phyloP scores from a whole-genome alignment of 2,888 invertebrate species.

The Dendrolimus houi region DNA sequence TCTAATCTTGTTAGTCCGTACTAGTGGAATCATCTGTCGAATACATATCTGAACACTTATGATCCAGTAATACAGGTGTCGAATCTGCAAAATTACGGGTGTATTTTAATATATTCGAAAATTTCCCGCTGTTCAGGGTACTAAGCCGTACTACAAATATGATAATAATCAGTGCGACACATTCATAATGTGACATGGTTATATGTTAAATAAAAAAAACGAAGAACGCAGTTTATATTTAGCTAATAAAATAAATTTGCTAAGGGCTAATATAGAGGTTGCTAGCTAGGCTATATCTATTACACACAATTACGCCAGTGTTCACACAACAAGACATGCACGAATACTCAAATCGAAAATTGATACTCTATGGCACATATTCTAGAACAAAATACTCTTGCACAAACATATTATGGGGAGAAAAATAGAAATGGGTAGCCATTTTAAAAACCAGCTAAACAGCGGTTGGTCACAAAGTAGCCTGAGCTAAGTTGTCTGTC shows the following conservation, averaged over 20 bases:
- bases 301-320: slow-evolving; percentile 64
- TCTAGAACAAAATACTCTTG: not conserved
- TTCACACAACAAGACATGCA: slow-evolving; percentile 46
- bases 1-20: slow-evolving; percentile 33
- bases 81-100: slow-evolving; percentile 59
- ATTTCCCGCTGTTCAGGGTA: slow-evolving; percentile 12
- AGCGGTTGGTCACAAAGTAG: too few relatives aligned
- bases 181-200: not conserved
- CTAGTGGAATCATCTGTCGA: slow-evolving; percentile 44
- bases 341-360: slow-evolving; percentile 13
- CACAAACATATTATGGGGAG: too few relatives aligned
- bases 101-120: slow-evolving; percentile 31
- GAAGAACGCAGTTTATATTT: not conserved
- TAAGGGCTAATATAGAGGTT: slow-evolving; percentile 4
- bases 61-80: slow-evolving; percentile 45
- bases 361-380: slow-evolving; percentile 1
- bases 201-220: not conserved
- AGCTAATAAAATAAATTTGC: slow-evolving; percentile 13
- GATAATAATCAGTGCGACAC: not conserved
- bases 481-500: too few relatives aligned
- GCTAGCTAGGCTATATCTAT: not conserved
- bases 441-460: too few relatives aligned
- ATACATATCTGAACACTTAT: slow-evolving; percentile 40
- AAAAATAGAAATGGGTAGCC: too few relatives aligned
- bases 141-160: slow-evolving; percentile 4